These are phyloP conservation scores for Eulemur albifrons DNA, from an alignment of 2,797 vertebrate species.

Conservation along the genomic window DNA sequence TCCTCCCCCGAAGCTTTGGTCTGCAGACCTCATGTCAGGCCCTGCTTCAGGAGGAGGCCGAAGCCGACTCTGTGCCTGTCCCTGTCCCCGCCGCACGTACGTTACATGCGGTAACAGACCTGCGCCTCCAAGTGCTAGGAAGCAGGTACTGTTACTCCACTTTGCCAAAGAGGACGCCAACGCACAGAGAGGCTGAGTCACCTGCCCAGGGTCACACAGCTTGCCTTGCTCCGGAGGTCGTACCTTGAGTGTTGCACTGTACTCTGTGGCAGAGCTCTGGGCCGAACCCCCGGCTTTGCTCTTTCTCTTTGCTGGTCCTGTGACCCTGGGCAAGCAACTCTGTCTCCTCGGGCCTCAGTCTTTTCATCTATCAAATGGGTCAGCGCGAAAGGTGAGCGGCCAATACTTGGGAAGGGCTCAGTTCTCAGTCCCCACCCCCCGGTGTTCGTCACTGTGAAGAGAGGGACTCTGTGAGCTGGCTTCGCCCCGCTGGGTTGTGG, in stretches of 20 bases:
- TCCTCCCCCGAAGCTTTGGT: no score
- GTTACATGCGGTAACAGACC: accelerated
- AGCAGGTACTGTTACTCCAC: not conserved
- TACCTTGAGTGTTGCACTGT: accelerated
- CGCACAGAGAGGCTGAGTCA: not conserved
- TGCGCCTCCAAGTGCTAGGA: not conserved
- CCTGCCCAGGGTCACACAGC: not conserved
- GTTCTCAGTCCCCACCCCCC: accelerated
- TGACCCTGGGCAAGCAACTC: not conserved
- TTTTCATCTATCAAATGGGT: not conserved
- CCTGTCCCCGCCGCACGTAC: accelerated
- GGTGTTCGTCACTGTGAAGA: accelerated
- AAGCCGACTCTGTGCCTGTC: accelerated
- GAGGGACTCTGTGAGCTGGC: not conserved
- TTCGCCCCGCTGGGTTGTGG: not conserved
- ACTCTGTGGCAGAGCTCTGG: accelerated
- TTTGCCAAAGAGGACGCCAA: not conserved
- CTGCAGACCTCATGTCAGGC: not conserved
- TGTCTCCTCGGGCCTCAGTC: not conserved
- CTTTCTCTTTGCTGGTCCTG: accelerated
- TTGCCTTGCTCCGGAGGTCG: accelerated
- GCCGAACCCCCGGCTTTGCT: not conserved
- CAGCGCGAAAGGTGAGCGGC: not conserved
- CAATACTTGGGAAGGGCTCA: not conserved
- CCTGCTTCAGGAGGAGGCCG: no score